phyloP scores from a whole-genome alignment of 2,888 invertebrate genomes.

The Meta bourneti region DNA sequence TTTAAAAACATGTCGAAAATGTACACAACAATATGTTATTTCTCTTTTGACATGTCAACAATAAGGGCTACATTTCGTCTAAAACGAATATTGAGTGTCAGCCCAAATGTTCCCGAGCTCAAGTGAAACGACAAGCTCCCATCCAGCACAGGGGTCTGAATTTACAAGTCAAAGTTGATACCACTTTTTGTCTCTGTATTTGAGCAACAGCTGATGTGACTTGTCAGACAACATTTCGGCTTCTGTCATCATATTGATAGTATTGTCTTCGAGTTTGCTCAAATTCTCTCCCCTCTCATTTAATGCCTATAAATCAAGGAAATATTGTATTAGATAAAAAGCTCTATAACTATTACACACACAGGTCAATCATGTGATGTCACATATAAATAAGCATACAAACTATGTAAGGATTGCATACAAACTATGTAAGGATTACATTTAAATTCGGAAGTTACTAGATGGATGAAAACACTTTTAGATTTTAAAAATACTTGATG shows the following conservation, averaged over 20 bases:
- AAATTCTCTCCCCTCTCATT: constrained; percentile 97
- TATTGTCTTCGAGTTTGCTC: constrained; percentile 92
- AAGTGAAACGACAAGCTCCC: constrained; percentile 72
- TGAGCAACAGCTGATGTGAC: constrained; percentile 96
- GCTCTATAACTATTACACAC: neutral
- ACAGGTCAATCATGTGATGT: too few species aligned
- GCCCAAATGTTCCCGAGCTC: constrained; percentile 64
- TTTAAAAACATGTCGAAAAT: constrained; percentile 73
- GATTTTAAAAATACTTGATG: neutral
- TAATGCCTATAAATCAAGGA: constrained; percentile 86
- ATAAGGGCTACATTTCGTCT: constrained; percentile 71
- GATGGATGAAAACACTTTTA: neutral
- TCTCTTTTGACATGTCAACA: constrained; percentile 62
- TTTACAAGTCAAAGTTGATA: constrained; percentile 92
- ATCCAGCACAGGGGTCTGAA: constrained; percentile 56
- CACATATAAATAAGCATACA: too few species aligned
- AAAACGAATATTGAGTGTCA: constrained; percentile 56
- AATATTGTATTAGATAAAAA: neutral
- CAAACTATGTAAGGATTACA: too few species aligned
- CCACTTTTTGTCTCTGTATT: constrained; percentile 99
- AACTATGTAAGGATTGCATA: too few species aligned
- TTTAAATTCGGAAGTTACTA: too few species aligned
- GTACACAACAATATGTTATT: constrained; percentile 70
- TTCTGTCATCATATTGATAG: constrained; percentile 93
- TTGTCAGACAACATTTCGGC: constrained; percentile 92